Base-by-base conservation (phyloP, 1,140 invertebrate genomes). In the Spodoptera frugiperda region DNA sequence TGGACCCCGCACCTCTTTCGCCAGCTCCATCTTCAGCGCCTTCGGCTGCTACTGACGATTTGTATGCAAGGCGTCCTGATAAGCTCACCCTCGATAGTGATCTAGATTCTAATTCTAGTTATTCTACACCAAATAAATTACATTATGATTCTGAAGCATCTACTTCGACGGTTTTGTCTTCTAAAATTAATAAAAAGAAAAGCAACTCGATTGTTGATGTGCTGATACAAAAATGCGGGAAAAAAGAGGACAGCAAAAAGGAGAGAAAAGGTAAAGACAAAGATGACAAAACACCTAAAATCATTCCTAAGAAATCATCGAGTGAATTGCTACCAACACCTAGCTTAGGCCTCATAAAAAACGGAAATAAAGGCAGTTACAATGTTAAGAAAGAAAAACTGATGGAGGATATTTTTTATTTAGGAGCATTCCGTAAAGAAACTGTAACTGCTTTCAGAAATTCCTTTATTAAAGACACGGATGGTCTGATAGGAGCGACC, bases 401-500 rank as follows among this genome's bases (percentile, higher is more conserved):
- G 81, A 91, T 91, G 85, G 91, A 90, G 94, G 95, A 89, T 83
- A 95, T 80, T 87, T 96, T 83, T 95, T 95, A 92, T 89, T 95
- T 96, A n/a, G 96, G 95, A 25, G 96, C 95, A 81, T 96, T 97
- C 87, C 95, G 96, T 78, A 96, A 96, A 91, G 95, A 96, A 84
- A 97, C 96, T 15, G 95, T 97, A 8, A 95, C 95, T 73, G 96
- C 95, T 79, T 97, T 96, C 89, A 95, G 96, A 78, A 95, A 96
- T 81, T 95, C 95, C 17, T 97, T 97, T 87, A 95, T 96, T 51
- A 96, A 95, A 83, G 95, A 96, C 88, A 95, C 92, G 75, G 94
- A 94, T 82, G 95, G 93, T 33, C 87, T 95, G 65, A 91, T 95
- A 71, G 94, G 93, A 81, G 92, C 95, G 73, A 95, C 94, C 51